These are phyloP conservation scores for Oreohelix idahoensis DNA, from an alignment of 1,140 invertebrate species.

Conservation along the genomic window DNA sequence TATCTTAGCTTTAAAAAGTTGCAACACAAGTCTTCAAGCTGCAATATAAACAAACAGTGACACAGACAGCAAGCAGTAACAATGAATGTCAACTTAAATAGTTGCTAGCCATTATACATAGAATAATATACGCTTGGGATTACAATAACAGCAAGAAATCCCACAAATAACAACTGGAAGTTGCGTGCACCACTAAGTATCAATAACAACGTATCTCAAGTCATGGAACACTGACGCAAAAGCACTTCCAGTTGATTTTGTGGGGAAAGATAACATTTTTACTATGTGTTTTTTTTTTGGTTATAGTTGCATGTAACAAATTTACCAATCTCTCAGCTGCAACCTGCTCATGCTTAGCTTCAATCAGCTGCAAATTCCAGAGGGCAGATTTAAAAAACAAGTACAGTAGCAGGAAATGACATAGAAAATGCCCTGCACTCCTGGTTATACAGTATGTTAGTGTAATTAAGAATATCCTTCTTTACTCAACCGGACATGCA, in stretches of 20 bases:
- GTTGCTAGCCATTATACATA: not conserved
- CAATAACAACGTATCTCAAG: no score
- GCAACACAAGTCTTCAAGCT: no score
- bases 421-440: not conserved
- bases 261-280: not conserved
- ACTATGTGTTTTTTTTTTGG: no score
- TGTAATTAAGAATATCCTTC: no score
- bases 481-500: no score
- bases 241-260: not conserved
- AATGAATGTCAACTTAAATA: not conserved
- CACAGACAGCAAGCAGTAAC: not conserved
- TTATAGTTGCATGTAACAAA: not conserved
- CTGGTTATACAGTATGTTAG: no score
- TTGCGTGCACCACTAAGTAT: not conserved
- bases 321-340: constrained; percentile 38
- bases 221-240: no score
- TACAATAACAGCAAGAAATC: not conserved
- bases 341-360: constrained; percentile 32
- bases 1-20: no score
- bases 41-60: no score
- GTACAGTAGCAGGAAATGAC: not conserved
- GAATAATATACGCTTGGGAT: not conserved
- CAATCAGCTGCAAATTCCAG: constrained; percentile 34
- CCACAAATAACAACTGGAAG: constrained; percentile 6
- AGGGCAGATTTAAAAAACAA: not conserved